A percentile compares a stretch with the other conserved stretches of the same genome.
phyloP scores from a whole-genome alignment of 1,140 invertebrate genomes.

The Eufriesea mexicana region DNA sequence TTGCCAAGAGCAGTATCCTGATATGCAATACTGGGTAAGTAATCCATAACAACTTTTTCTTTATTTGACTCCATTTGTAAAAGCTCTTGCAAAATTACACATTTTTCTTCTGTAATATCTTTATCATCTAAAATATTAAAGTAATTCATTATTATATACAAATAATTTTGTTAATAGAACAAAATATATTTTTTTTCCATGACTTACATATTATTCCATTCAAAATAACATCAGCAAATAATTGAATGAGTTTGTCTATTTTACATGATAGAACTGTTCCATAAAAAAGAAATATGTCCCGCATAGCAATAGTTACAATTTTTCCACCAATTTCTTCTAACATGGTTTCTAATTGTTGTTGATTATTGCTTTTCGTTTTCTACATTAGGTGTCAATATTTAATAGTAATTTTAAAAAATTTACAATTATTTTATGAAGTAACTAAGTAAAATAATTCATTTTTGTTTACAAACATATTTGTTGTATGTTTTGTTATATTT shows the following conservation, averaged over 20 bases:
- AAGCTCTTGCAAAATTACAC: slow-evolving; percentile 54
- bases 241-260: slow-evolving; percentile 54
- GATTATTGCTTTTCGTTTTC: slow-evolving; percentile 50
- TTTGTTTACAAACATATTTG: not conserved
- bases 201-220: slow-evolving; percentile 63
- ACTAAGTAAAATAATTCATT: no score
- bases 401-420: slow-evolving; percentile 1
- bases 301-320: slow-evolving; percentile 53
- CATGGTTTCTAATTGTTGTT: slow-evolving; percentile 51
- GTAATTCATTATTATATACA: slow-evolving; percentile 2
- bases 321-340: slow-evolving; percentile 63
- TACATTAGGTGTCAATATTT: slow-evolving; percentile 12
- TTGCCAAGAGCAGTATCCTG: slow-evolving; percentile 61
- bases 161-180: not conserved
- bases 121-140: slow-evolving; percentile 45
- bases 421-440: not conserved
- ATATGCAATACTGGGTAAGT: slow-evolving; percentile 66
- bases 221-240: slow-evolving; percentile 63
- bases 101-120: no score
- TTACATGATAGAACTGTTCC: slow-evolving; percentile 56
- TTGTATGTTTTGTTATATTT: slow-evolving; percentile 5
- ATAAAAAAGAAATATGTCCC: slow-evolving; percentile 70
- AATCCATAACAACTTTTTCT: slow-evolving; percentile 66
- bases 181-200: not conserved
- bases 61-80: slow-evolving; percentile 54